These are phyloP conservation scores for Octodonta nipae DNA, from an alignment of 2,888 invertebrate genomes.

Conservation along the genomic window DNA sequence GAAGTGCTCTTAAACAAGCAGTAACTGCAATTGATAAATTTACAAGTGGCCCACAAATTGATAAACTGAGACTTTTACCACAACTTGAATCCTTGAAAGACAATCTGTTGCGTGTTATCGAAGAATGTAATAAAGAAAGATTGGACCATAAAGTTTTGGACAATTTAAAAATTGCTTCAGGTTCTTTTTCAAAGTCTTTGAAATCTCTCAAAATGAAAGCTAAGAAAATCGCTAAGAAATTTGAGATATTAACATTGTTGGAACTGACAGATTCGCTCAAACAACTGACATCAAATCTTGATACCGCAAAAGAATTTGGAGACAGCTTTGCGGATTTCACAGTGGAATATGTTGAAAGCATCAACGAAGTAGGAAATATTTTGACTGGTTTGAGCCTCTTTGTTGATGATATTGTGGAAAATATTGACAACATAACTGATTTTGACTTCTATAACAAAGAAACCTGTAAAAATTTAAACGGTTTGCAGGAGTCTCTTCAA, in stretches of 20 bases:
- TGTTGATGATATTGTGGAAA: constrained; percentile 13
- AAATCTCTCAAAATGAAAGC: constrained; percentile 4
- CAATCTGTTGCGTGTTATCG: constrained; percentile 10
- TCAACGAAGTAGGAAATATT: constrained; percentile 15
- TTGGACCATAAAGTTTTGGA: constrained; percentile 14
- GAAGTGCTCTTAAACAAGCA: constrained; percentile 10
- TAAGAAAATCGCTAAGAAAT: constrained; percentile 7
- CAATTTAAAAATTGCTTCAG: constrained; percentile 6
- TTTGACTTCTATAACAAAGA: constrained; percentile 12
- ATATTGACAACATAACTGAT: constrained; percentile 9
- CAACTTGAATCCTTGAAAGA: constrained; percentile 5
- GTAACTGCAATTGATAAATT: constrained; percentile 11
- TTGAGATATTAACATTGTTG: constrained; percentile 10
- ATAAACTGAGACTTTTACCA: constrained; percentile 5
- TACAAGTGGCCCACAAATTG: constrained; percentile 10
- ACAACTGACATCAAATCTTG: constrained; percentile 15
- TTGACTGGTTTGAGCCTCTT: constrained; percentile 13
- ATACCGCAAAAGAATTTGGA: constrained; percentile 15
- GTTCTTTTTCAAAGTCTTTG: too few species aligned
- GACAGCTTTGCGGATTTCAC: constrained; percentile 19
- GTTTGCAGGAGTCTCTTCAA: constrained; percentile 7
- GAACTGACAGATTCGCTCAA: constrained; percentile 10
- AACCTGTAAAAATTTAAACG: constrained; percentile 9
- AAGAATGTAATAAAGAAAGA: constrained; percentile 17
- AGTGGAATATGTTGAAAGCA: constrained; percentile 13